Evolutionary conservation across 1,140 invertebrate species (phyloP), one percentile per base, ranked within the genome.

Genomic region (Bombus sylvicola): DNA sequence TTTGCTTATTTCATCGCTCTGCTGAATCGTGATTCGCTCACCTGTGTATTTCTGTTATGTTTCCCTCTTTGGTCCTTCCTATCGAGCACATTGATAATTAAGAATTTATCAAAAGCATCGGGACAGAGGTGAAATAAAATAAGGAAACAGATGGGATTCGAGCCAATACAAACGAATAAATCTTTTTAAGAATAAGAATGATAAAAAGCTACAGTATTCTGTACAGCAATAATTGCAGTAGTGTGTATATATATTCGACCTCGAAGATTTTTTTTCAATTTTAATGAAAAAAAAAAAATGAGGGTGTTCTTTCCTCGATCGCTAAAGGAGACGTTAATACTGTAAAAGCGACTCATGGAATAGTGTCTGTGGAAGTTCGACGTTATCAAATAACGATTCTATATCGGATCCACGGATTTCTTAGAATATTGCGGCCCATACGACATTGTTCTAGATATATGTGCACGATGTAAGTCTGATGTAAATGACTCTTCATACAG

Each of bases 141-240:
- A 71, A 39, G 37, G 69, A 43, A 76, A 22, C 47, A 57, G 47
- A 34, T 47, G 57, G 28, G 69, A 39, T 57, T 57, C 37, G 15
- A 62, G 64, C 39, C 31, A 53, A n/a, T 10, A 34, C 64, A 41
- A 31, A 53, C 34, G 79, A 76, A 47, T 80, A 80, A 57, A 41
- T 53, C 66, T 66, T 47, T 37, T 76, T 66, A 34, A 62, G 39
- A 5, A 57, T n/a, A 37, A 62, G 59, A 41, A 78, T 15, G 31
- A 53, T 53, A 73, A 80, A 75, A 62, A 3, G 43, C 90, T 88
- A 89, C 88, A 88, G 92, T 92, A 93, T 92, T 92, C 90, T 92
- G 91, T 93, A 93, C 88, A 93, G 92, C 91, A 91, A 91, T 92
- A 90, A 90, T 89, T 43, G 79, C 68, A 81, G 84, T 91, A 91